phyloP scores from a whole-genome alignment of 53 echinoderm and acorn worm species.

The Paracentrotus lividus region DNA sequence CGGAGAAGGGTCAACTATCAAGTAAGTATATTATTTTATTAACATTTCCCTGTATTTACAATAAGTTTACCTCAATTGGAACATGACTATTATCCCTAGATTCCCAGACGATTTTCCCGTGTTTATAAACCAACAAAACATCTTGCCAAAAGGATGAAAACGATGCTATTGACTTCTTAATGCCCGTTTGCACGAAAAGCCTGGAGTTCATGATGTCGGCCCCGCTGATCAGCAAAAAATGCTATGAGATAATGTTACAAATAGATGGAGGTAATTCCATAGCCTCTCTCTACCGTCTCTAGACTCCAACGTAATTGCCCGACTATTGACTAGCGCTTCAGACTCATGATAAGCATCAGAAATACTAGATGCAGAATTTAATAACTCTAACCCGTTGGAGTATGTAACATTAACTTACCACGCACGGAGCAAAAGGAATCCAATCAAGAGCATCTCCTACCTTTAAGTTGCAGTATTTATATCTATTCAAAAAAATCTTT shows the following conservation, averaged over 20 bases:
- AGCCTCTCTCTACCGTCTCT: neutral
- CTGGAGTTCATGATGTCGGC: neutral
- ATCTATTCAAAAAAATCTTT: neutral
- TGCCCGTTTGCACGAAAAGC: neutral
- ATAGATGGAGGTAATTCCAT: conserved; percentile 55
- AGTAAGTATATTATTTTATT: no score
- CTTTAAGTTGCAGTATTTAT: neutral
- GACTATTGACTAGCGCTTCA: conserved; percentile 6
- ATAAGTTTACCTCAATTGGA: no score
- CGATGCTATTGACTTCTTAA: conserved; percentile 34
- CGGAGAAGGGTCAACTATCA: no score
- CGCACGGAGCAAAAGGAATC: conserved; percentile 18
- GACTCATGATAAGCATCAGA: conserved; percentile 31
- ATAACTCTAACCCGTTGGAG: conserved; percentile 41
- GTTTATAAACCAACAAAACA: no score
- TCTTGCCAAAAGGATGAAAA: no score
- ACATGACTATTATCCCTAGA: no score
- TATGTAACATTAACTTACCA: neutral
- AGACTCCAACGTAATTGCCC: neutral
- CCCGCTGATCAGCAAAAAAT: conserved; percentile 29
- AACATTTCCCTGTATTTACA: no score
- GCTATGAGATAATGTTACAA: conserved; percentile 50
- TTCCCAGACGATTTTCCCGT: no score
- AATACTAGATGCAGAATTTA: conserved; percentile 2
- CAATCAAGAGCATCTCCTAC: conserved; percentile 37